Evolutionary conservation across 1,140 invertebrate species (phyloP).

Genomic region (Mactra quadrangularis): DNA sequence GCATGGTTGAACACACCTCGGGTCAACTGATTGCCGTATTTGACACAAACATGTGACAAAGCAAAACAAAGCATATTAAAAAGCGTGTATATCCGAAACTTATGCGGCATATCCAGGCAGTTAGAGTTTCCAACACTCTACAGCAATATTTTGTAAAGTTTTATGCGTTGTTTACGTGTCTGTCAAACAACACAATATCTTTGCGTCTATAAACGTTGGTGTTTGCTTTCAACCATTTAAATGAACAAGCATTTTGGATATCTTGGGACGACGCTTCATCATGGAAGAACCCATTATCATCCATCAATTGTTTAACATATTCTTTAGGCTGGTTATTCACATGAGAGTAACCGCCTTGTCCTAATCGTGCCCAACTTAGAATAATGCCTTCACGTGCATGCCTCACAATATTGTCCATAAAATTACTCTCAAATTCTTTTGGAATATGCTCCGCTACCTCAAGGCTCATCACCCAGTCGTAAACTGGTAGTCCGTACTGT

Average conservation of each 20-base stretch:
- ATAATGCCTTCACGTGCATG: slow-evolving; percentile 54
- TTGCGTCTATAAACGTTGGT: slow-evolving; percentile 52
- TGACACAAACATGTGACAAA: too few species aligned
- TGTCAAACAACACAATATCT: not conserved
- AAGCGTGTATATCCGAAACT: too few species aligned
- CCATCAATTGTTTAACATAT: slow-evolving; percentile 44
- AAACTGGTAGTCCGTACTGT: slow-evolving; percentile 60
- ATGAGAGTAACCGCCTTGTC: slow-evolving; percentile 58
- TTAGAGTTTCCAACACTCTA: too few species aligned
- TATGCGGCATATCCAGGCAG: too few species aligned
- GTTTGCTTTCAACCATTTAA: slow-evolving; percentile 55
- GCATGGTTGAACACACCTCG: too few species aligned
- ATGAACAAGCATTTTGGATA: slow-evolving; percentile 25
- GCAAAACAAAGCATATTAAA: too few species aligned
- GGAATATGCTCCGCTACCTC: slow-evolving; percentile 65
- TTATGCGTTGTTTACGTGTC: too few species aligned
- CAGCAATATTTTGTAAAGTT: too few species aligned
- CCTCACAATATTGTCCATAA: slow-evolving; percentile 57
- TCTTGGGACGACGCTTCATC: slow-evolving; percentile 21
- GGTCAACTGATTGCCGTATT: too few species aligned
- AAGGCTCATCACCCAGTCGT: too few species aligned
- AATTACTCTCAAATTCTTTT: slow-evolving; percentile 36
- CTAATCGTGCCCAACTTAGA: slow-evolving; percentile 57
- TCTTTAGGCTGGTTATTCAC: slow-evolving; percentile 52
- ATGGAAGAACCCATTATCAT: slow-evolving; percentile 30